Conservation (phyloP, 2,888 invertebrate genomes). For the Euspilapteryx auroguttella region DNA sequence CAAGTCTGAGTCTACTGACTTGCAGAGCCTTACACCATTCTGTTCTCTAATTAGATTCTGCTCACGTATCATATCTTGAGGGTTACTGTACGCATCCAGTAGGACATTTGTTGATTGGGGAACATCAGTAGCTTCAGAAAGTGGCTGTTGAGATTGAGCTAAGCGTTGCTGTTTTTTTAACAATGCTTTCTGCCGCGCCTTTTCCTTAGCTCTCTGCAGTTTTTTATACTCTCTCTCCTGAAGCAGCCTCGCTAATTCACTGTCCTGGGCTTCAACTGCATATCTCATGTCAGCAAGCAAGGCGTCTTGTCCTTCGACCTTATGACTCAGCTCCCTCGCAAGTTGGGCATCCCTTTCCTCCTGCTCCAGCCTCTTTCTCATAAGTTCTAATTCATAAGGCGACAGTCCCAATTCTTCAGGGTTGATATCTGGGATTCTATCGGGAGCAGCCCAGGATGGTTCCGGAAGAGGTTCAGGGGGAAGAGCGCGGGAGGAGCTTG, state of each 20-base stretch:
- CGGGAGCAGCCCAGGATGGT: conserved; percentile 5
- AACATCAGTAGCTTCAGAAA: background rate
- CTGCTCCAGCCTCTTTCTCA: conserved; percentile 36
- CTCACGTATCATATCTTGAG: conserved; percentile 41
- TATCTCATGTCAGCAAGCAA: conserved; percentile 45
- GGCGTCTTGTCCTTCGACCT: conserved; percentile 33
- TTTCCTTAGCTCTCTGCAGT: conserved; percentile 46
- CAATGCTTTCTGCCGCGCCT: conserved; percentile 45
- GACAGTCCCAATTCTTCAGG: conserved; percentile 43
- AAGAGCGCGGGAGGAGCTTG: conserved; percentile 30
- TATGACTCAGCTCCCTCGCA: conserved; percentile 37
- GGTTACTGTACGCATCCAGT: conserved; percentile 52
- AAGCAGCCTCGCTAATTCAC: conserved; percentile 39
- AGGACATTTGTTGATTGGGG: conserved; percentile 22
- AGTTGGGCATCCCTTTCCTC: conserved; percentile 44
- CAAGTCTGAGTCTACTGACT: conserved; percentile 50
- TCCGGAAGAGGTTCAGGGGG: conserved; percentile 12
- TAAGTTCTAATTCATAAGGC: conserved; percentile 35
- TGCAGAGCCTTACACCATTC: conserved; percentile 36
- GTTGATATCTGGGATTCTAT: conserved; percentile 12
- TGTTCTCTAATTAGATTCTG: background rate
- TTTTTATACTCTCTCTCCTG: conserved; percentile 52
- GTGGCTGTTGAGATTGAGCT: conserved; percentile 20
- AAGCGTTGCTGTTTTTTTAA: conserved; percentile 42
- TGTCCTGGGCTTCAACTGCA: conserved; percentile 52